phyloP scores from a whole-genome alignment of 2,888 invertebrate genomes.

The Trisateles emortualis region DNA sequence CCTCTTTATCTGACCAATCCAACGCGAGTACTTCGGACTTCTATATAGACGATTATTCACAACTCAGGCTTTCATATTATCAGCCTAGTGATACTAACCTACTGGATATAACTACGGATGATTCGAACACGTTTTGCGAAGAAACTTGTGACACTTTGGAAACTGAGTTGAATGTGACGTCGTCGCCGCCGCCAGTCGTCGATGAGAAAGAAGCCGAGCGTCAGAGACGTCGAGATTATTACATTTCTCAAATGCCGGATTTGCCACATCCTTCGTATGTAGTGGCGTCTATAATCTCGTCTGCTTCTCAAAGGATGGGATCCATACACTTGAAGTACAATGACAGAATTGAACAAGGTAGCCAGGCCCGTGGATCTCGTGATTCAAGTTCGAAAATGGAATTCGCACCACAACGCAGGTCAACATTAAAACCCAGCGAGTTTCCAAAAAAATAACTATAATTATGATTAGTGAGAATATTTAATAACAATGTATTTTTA shows the following conservation, averaged over 20 bases:
- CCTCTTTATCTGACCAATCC: constrained; percentile 12
- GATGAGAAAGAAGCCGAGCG: constrained; percentile 39
- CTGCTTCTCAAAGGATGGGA: constrained; percentile 58
- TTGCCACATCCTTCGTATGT: constrained; percentile 63
- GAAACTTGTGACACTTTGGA: constrained; percentile 29
- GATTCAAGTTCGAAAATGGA: constrained; percentile 35
- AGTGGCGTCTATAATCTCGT: constrained; percentile 63
- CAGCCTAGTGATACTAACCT: constrained; percentile 31
- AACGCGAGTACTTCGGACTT: constrained; percentile 24
- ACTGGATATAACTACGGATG: constrained; percentile 18
- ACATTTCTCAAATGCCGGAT: constrained; percentile 65
- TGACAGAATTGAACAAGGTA: constrained; percentile 57
- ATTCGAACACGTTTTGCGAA: constrained; percentile 9
- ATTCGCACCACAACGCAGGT: constrained; percentile 62
- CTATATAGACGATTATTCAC: constrained; percentile 70
- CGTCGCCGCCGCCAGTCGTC: too few relatives aligned
- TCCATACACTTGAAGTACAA: constrained; percentile 57
- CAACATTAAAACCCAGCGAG: constrained; percentile 57
- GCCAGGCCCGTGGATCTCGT: constrained; percentile 14
- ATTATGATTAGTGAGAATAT: too few relatives aligned
- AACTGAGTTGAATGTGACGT: constrained; percentile 40
- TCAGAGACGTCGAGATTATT: constrained; percentile 54
- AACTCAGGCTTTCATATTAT: constrained; percentile 69
- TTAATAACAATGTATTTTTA: too few relatives aligned
- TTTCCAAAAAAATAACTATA: constrained; percentile 16